Percentiles rank a stretch among this genome's conserved stretches.
Evolutionary conservation across 1,140 invertebrate species (phyloP).

Genomic region (Neelides sp.): DNA sequence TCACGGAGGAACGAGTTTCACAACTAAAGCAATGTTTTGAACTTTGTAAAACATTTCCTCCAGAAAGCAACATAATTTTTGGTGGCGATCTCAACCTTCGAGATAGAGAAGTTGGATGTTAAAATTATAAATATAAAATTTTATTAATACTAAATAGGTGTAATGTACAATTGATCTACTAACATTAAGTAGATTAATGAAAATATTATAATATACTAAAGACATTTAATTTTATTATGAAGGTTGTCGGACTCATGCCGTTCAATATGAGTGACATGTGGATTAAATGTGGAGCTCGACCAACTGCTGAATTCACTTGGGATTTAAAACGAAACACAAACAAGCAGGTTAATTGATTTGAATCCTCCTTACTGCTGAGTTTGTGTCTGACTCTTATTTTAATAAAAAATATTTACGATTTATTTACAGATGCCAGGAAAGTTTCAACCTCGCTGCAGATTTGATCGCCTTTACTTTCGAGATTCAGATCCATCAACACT

Average conservation of each 20-base stretch:
- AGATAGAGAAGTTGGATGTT: constrained; percentile 42
- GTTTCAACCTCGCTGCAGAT: constrained; percentile 41
- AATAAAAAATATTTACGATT: constrained; percentile 9
- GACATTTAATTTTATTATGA: constrained; percentile 34
- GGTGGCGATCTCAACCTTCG: constrained; percentile 49
- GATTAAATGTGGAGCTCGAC: constrained; percentile 42
- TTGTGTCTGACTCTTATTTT: background rate
- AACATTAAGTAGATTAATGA: background rate
- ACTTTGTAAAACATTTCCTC: constrained; percentile 32
- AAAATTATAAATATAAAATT: constrained; percentile 2
- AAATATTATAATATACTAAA: background rate
- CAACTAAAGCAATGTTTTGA: constrained; percentile 41
- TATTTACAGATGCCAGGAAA: constrained; percentile 32
- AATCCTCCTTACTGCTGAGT: too few species aligned
- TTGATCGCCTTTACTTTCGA: constrained; percentile 46
- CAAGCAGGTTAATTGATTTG: constrained; percentile 18
- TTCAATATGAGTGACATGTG: constrained; percentile 42
- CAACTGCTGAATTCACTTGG: constrained; percentile 46
- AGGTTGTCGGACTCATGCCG: constrained; percentile 38
- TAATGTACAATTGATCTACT: too few species aligned
- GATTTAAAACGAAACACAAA: constrained; percentile 45
- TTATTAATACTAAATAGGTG: background rate
- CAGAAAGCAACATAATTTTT: constrained; percentile 42
- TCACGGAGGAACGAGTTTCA: constrained; percentile 36
- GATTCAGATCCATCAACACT: constrained; percentile 30